A percentile compares a stretch with the other conserved stretches of the same genome.
phyloP scores from a whole-genome alignment of 1,140 invertebrate species.

The Augochlora pura region DNA sequence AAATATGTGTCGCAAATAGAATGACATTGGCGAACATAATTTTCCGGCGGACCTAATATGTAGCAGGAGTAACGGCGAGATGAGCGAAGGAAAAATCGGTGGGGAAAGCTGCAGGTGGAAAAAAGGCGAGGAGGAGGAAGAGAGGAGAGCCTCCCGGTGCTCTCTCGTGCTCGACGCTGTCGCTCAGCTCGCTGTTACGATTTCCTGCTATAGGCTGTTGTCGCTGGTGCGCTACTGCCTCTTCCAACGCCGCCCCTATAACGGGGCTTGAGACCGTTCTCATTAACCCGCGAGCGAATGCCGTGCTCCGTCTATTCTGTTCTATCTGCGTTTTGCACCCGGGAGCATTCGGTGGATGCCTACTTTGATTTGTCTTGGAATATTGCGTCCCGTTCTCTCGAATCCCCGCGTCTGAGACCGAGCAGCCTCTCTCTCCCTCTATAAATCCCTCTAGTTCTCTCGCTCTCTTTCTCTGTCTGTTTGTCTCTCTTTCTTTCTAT shows the following conservation, averaged over 20 bases:
- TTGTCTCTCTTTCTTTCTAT: too few relatives aligned
- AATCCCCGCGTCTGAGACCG: conserved; percentile 7
- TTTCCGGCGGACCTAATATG: too few relatives aligned
- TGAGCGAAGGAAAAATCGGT: conserved; percentile 23
- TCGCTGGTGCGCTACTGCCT: conserved; percentile 38
- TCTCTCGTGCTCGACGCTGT: conserved; percentile 41
- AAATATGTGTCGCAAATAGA: too few relatives aligned
- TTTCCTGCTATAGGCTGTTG: conserved; percentile 63
- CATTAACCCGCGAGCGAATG: conserved; percentile 76
- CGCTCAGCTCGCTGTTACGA: conserved; percentile 59
- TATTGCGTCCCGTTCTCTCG: conserved; percentile 55
- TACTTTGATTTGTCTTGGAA: conserved; percentile 74
- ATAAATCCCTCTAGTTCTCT: too few relatives aligned
- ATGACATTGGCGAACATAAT: too few relatives aligned
- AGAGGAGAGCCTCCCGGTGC: conserved; percentile 17
- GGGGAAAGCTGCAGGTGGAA: background rate
- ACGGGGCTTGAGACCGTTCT: conserved; percentile 76
- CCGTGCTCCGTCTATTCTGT: conserved; percentile 71
- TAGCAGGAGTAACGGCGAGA: conserved; percentile 3
- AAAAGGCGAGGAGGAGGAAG: background rate
- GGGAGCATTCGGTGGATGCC: conserved; percentile 71
- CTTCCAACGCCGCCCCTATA: conserved; percentile 62
- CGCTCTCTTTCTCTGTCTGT: too few relatives aligned
- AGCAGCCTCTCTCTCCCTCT: conserved; percentile 12
- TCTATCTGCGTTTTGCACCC: conserved; percentile 73